Percentiles rank a stretch among this genome's conserved stretches.
Evolutionary conservation across 2,113 vertebrate genomes (phyloP).

Genomic region (Odontophorus gujanensis): DNA sequence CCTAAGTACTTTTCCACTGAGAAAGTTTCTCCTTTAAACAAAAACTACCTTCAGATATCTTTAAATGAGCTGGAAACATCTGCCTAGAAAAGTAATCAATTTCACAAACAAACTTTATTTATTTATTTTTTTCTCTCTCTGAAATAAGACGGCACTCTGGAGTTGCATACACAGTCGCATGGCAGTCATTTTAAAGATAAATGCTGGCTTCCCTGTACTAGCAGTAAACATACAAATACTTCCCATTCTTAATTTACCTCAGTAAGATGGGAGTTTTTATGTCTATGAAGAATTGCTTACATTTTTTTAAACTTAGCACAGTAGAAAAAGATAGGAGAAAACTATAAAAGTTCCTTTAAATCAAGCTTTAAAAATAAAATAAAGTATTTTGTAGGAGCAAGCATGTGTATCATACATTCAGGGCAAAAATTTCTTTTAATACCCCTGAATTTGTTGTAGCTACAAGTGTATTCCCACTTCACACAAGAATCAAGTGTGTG

Average conservation of each 20-base stretch:
- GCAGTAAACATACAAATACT: neutral
- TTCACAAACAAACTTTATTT: neutral
- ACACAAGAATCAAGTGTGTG: neutral
- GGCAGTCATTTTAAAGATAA: neutral
- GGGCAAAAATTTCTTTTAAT: neutral
- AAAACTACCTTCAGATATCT: neutral
- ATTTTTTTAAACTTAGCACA: neutral
- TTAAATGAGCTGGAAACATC: neutral
- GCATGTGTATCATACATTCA: neutral
- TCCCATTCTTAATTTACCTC: neutral
- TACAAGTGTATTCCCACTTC: neutral
- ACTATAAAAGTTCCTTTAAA: neutral
- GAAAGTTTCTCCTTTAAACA: neutral
- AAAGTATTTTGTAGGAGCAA: neutral
- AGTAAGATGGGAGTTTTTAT: neutral
- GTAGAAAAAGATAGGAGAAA: neutral
- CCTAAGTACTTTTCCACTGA: neutral
- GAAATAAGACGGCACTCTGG: neutral
- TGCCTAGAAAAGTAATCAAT: neutral
- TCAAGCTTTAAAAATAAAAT: neutral
- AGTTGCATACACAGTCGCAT: neutral
- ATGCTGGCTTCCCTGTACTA: neutral
- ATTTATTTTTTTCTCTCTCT: neutral
- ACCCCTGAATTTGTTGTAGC: neutral
- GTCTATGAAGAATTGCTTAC: neutral